Base-by-base conservation (phyloP, 1,140 invertebrate genomes). In the Platyura marginata region DNA sequence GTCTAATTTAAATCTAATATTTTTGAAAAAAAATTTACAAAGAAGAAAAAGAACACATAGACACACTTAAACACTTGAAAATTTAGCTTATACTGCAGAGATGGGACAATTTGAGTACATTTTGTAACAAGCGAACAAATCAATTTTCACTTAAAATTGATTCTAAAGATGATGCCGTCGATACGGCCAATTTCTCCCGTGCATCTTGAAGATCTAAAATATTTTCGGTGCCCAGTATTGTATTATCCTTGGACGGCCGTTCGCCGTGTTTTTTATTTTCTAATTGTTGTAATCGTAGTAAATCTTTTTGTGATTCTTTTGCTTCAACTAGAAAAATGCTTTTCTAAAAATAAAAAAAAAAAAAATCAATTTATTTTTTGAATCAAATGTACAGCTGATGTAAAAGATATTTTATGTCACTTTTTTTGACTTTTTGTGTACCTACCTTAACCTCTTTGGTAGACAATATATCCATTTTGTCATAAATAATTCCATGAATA, bases 401-500 rank as follows among this genome's bases (percentile, higher is more conserved):
- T 19, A 20, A 19, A 40, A 21, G 4, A 22, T 19, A 40, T 19
- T 22, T 20, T 20, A 11, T 8, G 15, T 6, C 6, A 3, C 29
- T 44, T 22, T 16, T 19, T n/a, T n/a, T n/a, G n/a, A n/a, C n/a
- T n/a, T n/a, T n/a, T n/a, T n/a, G n/a, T n/a, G n/a, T n/a, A n/a
- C n/a, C 21, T 59, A 88, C 82, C 62, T 87, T 87, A 1, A 82
- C 74, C 63, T 83, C 76, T 53, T 86, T 87, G 36, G 66, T 70
- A 38, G 72, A 77, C 41, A 79, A 80, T 44, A 85, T 74, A 53
- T 88, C 81, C 47, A 88, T 79, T 61, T 86, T 90, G 58, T 96
- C 91, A 58, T 92, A 94, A 52, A 95, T 94, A 23, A 95, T 81
- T 34, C 82, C 91, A 57, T 95, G 85, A 19, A 94, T 69, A 3